Conservation (phyloP, 2,113 vertebrate species). For the Gasterosteus aculeatus region DNA sequence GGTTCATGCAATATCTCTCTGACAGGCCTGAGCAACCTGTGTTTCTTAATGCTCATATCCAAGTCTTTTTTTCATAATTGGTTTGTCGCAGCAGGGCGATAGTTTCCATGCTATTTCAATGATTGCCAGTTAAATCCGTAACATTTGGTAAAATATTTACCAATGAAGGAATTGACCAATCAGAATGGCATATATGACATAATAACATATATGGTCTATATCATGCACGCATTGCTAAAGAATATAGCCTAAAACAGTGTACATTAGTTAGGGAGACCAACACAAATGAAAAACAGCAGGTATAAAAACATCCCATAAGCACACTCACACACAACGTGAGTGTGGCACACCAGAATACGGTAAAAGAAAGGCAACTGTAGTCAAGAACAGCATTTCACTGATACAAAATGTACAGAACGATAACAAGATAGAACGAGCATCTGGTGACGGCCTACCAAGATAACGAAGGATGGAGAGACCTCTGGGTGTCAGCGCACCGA, state of each 20-base stretch:
- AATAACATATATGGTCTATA: background rate
- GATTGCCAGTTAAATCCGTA: too few relatives aligned
- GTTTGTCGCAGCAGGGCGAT: background rate
- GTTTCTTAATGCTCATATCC: background rate
- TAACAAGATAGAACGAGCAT: background rate
- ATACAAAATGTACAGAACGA: background rate
- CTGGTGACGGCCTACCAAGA: background rate
- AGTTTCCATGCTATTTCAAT: background rate
- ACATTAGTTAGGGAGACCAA: background rate
- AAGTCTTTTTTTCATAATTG: background rate
- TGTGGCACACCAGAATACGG: background rate
- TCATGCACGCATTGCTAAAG: background rate
- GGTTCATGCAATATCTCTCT: constrained; percentile 17
- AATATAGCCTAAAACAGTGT: background rate
- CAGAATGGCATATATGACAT: background rate
- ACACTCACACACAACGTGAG: background rate
- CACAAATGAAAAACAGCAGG: background rate
- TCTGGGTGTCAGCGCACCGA: background rate
- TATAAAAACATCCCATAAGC: background rate
- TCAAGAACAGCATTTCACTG: background rate
- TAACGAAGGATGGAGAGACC: background rate
- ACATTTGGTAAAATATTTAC: background rate
- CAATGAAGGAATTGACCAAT: background rate
- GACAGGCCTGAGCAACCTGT: constrained; percentile 1
- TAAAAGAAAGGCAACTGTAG: background rate